Evolutionary conservation across 2,113 vertebrate genomes (phyloP), one percentile per base, ranked within the genome.

Genomic region (Sialia sialis): DNA sequence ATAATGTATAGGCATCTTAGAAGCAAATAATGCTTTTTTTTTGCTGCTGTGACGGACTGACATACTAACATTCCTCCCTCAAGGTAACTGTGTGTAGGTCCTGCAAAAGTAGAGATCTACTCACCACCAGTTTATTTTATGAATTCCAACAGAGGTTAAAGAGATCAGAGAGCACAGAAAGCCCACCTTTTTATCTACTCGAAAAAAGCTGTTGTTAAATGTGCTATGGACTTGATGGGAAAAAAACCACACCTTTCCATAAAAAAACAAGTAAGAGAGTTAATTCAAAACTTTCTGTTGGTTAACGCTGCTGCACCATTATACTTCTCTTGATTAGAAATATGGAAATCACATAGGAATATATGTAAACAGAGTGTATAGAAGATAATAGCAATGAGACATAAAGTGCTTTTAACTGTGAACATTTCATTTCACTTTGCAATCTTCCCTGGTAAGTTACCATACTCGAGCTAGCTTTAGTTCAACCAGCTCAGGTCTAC

Each of bases 401-500:
- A 74, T 62, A 88, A 89, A 96, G 51, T 67, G 84, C 44, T 90
- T 91, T 84, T 66, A 51, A 58, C 85, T 78, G 66, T 12, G 36
- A 81, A n/a, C 3, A 46, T 59, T 84, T 76, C 11, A 80, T 67
- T 75, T 78, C 39, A 78, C 73, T 95, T 94, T 73, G 68, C 64
- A 93, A 75, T 68, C n/a, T 93, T 94, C 85, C 90, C 87, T 95
- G 75, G 25, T 55, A 84, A 95, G 55, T 77, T 58, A 82, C 11
- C 30, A 52, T n/a, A 70, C n/a, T 60, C 0, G 34, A 89, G 70
- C 85, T 92, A 77, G 26, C 72, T 95, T 85, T 84, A 91, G 43
- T 84, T 94, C 63, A 88, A 21, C 29, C 48, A 84, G 75, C 74
- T 94, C 87, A 76, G 58, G 44, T 70, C 41, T 81, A 76, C n/a